Evolutionary conservation across 2,797 vertebrate species (phyloP).

Genomic region (Falco biarmicus): DNA sequence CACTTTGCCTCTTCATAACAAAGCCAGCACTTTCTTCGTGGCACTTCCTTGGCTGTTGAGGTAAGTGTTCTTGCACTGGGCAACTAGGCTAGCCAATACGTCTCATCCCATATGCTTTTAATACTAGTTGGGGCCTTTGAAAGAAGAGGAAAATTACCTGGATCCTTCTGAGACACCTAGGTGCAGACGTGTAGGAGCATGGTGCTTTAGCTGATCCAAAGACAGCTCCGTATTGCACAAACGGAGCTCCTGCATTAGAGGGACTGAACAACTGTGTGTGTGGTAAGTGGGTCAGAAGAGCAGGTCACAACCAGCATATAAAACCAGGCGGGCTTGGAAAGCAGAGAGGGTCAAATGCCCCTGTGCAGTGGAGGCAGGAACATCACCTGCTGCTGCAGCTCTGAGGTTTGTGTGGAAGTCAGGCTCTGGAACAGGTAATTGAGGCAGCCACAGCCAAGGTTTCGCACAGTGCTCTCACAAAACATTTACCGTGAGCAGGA

Average conservation of each 20-base stretch:
- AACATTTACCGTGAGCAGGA: accelerated
- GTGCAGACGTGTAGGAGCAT: background rate
- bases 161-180: background rate
- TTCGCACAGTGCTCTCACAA: accelerated
- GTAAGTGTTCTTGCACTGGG: background rate
- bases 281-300: background rate
- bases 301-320: background rate
- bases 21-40: background rate
- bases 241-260: background rate
- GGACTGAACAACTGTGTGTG: accelerated
- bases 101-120: background rate
- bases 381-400: background rate
- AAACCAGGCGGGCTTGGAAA: background rate
- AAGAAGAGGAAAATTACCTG: background rate
- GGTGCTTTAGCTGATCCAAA: background rate
- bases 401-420: background rate
- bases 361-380: background rate
- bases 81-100: background rate
- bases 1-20: background rate
- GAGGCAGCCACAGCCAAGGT: accelerated
- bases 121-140: background rate
- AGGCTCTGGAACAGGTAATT: background rate
- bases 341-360: background rate
- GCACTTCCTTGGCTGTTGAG: background rate
- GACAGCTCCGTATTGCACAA: background rate